Evolutionary conservation across 2,113 vertebrate genomes (phyloP), one percentile per base, ranked within the genome.

Genomic region (Ancistrus triradiatus): DNA sequence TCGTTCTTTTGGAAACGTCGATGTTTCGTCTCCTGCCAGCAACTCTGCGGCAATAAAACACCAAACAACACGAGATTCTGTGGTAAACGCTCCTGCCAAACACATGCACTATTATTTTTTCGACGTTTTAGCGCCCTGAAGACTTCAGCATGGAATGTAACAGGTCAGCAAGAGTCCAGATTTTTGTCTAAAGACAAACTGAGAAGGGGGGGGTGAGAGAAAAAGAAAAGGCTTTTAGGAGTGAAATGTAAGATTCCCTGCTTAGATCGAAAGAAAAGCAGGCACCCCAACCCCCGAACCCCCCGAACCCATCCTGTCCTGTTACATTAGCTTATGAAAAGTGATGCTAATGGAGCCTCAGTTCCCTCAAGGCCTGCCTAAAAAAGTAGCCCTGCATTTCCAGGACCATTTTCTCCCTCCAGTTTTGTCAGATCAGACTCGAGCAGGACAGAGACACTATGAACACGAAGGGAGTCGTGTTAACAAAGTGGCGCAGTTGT

Each of bases 251-350:
- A n/a, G 9, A 64, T 21, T 10, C 37, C 52, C 13, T 66, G 11
- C 50, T 44, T 9, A 3, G 11, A 11, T 17, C 18, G 44, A 66
- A 42, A 18, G 5, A 38, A 67, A 67, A 57, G 9, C 59, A 51
- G 37, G 48, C n/a, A 46, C 27, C 25, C 14, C 55, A 7, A 33
- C 11, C 33, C 14, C 46, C 3, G n/a, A 9, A 25, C 13, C 19
- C 46, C 9, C 35, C 2, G 35, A 37, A 4, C 35, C 35, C 35
- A 37, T 40, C 24, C 40, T 31, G 25, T 63, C 44, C 35, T 33
- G 14, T 17, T 63, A 21, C 38, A 73, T 68, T 68, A 48, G 10
- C 53, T 21, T 48, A 55, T 35, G 59, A 67, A 62, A 56, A 53
- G 19, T 24, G 1, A 21, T 49, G 59, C 50, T 68, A 73, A 68